Base-by-base conservation (phyloP, 2,797 vertebrate species). In the Anguilla pacifica region DNA sequence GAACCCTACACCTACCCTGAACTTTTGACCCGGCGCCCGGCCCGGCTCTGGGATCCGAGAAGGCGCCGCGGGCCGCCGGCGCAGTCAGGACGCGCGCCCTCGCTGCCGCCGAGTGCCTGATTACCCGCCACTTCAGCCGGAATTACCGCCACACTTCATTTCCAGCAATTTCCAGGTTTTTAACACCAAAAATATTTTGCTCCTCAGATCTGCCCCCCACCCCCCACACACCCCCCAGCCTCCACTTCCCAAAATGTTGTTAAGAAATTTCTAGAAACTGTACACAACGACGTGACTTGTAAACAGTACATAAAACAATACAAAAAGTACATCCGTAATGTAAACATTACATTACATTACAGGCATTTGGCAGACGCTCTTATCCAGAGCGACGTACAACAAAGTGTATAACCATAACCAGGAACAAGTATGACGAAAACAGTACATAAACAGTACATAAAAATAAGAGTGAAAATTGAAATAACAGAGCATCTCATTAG, bases 1-100 rank as follows among this genome's bases (percentile, higher is more conserved):
- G 86, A 85, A 90, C 87, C 79, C 81, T 43, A 87, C 87, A 86
- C 86, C 86, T 85, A 83, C 35, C 84, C 85, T 90, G 91, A 91
- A 90, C 90, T 90, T 86, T 88, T 89, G 83, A 84, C 87, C 88
- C 85, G 25, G 46, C 17, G 31, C 70, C 86, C 49, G 77, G 88
- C 83, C 88, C 90, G 85, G 46, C 74, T 82, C 82, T 86, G 86
- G 89, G 85, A 86, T 49, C 61, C 74, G n/a, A 86, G 82, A 84
- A 85, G 59, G 59, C 88, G 79, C 7, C 0, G 61, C 86, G 85
- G 64, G 25, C 84, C 86, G 35, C 53, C 85, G 85, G 74, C 90
- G 59, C 39, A 88, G 61, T n/a, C 89, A 90, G 89, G 88, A 90
- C 87, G 86, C 81, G 87, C 88, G 84, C 83, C 82, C 86, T 89